phyloP scores from a whole-genome alignment of 2,797 vertebrate genomes.

The Sebastiscus albofasciatus region DNA sequence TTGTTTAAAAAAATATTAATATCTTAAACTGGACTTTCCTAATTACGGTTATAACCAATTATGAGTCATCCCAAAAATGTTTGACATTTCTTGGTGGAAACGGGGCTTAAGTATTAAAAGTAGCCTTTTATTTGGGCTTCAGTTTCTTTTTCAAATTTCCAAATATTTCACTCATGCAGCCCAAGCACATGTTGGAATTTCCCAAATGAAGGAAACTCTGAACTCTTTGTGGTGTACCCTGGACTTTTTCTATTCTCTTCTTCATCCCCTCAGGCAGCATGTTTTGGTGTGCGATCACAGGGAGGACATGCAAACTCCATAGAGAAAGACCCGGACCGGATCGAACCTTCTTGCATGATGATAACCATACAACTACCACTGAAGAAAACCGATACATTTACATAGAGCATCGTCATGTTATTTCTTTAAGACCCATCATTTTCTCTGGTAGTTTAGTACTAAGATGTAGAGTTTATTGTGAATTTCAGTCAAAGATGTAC shows the following conservation, averaged over 20 bases:
- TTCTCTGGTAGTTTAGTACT: not conserved
- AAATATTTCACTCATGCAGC: not conserved
- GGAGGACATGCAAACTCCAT: too few relatives aligned
- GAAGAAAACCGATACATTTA: not conserved
- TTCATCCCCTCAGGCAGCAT: not conserved
- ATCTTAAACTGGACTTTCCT: not conserved
- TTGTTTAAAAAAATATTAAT: not conserved
- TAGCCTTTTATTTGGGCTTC: not conserved
- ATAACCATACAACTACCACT: not conserved
- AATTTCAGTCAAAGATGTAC: not conserved
- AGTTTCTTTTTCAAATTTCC: not conserved
- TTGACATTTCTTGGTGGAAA: not conserved
- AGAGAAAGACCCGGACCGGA: too few relatives aligned
- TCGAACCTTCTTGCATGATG: not conserved
- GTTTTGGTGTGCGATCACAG: too few relatives aligned
- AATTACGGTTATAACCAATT: not conserved
- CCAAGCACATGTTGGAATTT: not conserved
- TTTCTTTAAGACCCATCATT: not conserved
- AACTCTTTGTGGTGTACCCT: not conserved
- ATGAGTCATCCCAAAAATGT: not conserved
- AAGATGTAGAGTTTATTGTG: not conserved
- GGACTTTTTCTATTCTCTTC: not conserved
- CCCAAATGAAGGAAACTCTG: not conserved
- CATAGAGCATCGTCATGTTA: not conserved
- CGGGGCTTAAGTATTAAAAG: not conserved